Conservation (phyloP, 2,888 invertebrate genomes). For the Polymixis lichenea region DNA sequence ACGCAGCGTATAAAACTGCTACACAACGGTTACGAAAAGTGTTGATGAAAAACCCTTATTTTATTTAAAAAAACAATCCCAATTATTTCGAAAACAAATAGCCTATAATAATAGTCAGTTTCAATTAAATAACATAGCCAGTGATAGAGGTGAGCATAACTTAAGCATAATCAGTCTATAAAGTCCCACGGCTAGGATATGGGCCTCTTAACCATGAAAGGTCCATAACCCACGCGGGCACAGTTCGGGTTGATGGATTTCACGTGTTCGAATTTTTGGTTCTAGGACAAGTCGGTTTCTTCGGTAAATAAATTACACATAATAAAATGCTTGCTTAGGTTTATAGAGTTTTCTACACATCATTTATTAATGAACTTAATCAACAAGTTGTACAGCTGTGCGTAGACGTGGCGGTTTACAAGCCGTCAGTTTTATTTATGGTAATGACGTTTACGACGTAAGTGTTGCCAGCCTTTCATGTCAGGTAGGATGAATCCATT, state of each 20-base stretch:
- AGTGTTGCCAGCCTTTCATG: conserved; percentile 65
- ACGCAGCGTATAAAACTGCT: conserved; percentile 22
- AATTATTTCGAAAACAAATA: neutral
- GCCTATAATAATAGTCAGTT: neutral
- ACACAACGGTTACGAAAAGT: neutral
- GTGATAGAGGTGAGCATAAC: neutral
- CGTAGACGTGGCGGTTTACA: conserved; percentile 73
- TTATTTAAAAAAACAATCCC: neutral
- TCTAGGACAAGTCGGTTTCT: neutral
- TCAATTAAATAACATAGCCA: neutral
- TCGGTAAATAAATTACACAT: neutral
- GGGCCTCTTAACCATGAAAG: neutral
- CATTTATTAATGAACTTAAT: conserved; percentile 5
- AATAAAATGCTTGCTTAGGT: neutral
- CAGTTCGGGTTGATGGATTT: neutral
- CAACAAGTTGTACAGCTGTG: conserved; percentile 14
- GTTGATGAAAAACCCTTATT: neutral
- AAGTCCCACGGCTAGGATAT: neutral
- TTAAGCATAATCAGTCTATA: neutral
- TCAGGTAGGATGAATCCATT: conserved; percentile 61
- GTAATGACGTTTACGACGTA: conserved; percentile 74
- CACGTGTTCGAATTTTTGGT: neutral
- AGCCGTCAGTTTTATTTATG: conserved; percentile 80
- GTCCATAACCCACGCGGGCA: neutral
- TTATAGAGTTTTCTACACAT: neutral